Base-by-base conservation (phyloP, 1,140 invertebrate genomes). In the Diabrotica virgifera region DNA sequence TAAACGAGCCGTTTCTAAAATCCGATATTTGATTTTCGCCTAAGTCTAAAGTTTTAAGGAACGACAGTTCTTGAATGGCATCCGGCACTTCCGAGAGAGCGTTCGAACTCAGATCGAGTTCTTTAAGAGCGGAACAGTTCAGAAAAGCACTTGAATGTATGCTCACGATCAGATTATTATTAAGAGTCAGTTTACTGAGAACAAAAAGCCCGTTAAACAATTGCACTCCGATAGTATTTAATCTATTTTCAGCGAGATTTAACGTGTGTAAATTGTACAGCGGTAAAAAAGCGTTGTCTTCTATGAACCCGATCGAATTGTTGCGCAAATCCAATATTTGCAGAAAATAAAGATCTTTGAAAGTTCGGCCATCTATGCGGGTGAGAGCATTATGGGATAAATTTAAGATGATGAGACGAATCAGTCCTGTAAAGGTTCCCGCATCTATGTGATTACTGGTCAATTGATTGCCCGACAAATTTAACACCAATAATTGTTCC, bases 111-210 rank as follows among this genome's bases (percentile, higher is more conserved):
- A 97, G 81, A 81, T 95, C 92, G 5, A 98, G 80, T 72, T 95
- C 93, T 79, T 93, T 93, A n/a, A 96, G 81, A 70, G 91, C 91
- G 5, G 92, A 94, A 74, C 92, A 92, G 80, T 95, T 97, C 79
- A 87, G 88, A 74, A 96, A 96, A n/a, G 94, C 89, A 70, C 90
- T 87, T 9, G 85, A 81, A 77, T 94, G 90, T 64, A 96, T 85
- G 66, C 82, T 87, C n/a, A 87, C 86, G 11, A 96, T 86, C 61
- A 89, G 81, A 81, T 96, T 96, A 67, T 91, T 90, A 72, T 93
- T 93, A 0, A 95, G 80, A 8, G 89, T 92, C 11, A 96, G 81
- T 77, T 93, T 91, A 70, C 87, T 92, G 6, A 95, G 80, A 12
- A 94, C 90, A 78, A 90, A 92, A 13, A 94, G 80, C 0, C 92